Evolutionary conservation across 2,888 invertebrate genomes (phyloP), one percentile per base, ranked within the genome.

Genomic region (Hypolimnas misippus): DNA sequence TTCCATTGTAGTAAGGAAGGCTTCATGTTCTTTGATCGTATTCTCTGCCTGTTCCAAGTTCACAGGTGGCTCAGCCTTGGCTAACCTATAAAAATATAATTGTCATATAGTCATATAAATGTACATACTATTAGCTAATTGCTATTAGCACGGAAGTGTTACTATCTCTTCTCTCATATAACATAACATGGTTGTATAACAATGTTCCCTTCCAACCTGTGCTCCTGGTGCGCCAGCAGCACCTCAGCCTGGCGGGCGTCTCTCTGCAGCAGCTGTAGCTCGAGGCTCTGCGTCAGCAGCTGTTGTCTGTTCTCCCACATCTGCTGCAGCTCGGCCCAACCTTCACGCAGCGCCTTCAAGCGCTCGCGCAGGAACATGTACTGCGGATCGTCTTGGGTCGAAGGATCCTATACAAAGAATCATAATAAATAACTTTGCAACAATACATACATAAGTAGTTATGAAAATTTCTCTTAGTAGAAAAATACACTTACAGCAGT

Each of bases 221-320:
- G 99, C 82, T 99, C 99, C 92, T 99, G 99, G 89, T 99, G 99
- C 54, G 98, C 97, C 52, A 99, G 94, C 75, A 99, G 93, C 63
- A 99, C 99, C 87, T 99, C 99, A 0, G 98, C 98, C 92, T 99
- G 99, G 60, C 98, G 94, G 14, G 98, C 98, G 85, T 99, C 99
- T 2, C 99, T 94, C 87, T 99, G 96, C 93, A 99, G 96, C 86
- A 99, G 95, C 86, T 98, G 98, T 76, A 98, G 94, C 86, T 99
- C 98, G 73, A 99, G 94, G 73, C 97, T 98, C 92, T 99, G 98
- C 1, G 98, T 97, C 19, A 99, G 93, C 72, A 99, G 92, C 75
- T 98, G 96, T 83, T 99, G 99, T 33, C 99, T 92, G 92, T 99
- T 99, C 87, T 98, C 99, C 99, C 99, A 99, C 99, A 99, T 99